Conservation (phyloP, 1,140 invertebrate species). For the Heliconius eleuchia region DNA sequence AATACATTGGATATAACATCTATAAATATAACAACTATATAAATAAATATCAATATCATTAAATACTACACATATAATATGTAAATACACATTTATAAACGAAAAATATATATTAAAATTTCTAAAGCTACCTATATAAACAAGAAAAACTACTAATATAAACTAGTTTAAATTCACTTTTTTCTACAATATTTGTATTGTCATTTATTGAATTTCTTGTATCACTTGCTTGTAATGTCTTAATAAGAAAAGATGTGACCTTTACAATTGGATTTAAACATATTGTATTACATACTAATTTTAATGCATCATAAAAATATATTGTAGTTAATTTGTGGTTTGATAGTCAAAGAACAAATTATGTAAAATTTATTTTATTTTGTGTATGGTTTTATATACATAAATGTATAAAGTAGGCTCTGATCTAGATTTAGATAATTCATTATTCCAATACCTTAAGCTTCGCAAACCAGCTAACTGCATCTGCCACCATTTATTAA, state of each 20-base stretch:
- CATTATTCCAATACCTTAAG: neutral
- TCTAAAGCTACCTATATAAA: neutral
- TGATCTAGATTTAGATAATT: neutral
- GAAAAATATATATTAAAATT: neutral
- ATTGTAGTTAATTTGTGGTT: no score
- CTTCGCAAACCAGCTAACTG: no score
- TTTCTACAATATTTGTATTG: neutral
- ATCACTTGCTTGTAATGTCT: neutral
- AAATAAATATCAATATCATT: neutral
- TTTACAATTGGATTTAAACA: neutral
- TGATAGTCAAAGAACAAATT: no score
- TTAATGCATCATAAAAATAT: no score
- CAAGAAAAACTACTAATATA: neutral
- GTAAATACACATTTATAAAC: neutral
- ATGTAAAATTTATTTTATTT: neutral
- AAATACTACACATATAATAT: neutral
- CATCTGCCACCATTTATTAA: no score
- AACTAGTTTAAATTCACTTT: neutral
- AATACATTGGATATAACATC: no score
- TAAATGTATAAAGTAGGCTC: neutral
- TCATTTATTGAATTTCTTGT: neutral
- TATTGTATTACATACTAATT: neutral
- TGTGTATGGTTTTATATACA: neutral
- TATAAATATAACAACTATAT: neutral
- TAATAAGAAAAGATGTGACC: neutral